Percentiles rank a stretch among this genome's conserved stretches.
phyloP scores from a whole-genome alignment of 1,140 invertebrate species.

The Heliconius himera region DNA sequence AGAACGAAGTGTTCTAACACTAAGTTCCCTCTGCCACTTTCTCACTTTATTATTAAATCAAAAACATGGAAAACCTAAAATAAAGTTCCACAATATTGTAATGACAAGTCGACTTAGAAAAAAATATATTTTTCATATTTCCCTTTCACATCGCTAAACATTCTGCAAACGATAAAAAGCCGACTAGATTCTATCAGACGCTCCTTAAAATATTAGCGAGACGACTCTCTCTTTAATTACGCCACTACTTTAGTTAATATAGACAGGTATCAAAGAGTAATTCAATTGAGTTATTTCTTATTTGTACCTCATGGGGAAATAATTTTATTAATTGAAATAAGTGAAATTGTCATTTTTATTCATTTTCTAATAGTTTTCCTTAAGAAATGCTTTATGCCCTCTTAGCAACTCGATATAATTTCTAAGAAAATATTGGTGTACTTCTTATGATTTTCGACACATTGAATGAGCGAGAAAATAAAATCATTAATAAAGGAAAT shows the following conservation, averaged over 20 bases:
- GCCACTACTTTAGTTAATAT: conserved; percentile 24
- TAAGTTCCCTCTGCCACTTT: neutral
- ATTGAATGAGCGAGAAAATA: too few relatives aligned
- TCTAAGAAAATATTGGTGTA: too few relatives aligned
- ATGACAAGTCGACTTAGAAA: neutral
- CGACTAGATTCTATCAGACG: conserved; percentile 12
- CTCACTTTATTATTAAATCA: neutral
- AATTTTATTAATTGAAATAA: neutral
- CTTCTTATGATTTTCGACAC: too few relatives aligned
- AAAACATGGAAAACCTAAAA: neutral
- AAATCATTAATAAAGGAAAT: too few relatives aligned
- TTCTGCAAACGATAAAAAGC: neutral
- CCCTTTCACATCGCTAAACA: neutral
- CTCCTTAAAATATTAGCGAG: conserved; percentile 17
- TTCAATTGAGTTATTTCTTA: neutral
- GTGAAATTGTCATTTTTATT: neutral
- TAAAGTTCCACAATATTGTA: neutral
- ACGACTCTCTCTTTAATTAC: conserved; percentile 17
- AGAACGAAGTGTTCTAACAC: too few relatives aligned
- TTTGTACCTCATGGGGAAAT: neutral
- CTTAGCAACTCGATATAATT: too few relatives aligned
- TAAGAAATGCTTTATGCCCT: too few relatives aligned
- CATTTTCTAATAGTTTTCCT: neutral
- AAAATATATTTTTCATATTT: conserved; percentile 2
- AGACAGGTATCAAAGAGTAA: neutral